These are phyloP conservation scores for Clepsis dumicolana DNA, from an alignment of 2,888 invertebrate species.

Conservation along the genomic window DNA sequence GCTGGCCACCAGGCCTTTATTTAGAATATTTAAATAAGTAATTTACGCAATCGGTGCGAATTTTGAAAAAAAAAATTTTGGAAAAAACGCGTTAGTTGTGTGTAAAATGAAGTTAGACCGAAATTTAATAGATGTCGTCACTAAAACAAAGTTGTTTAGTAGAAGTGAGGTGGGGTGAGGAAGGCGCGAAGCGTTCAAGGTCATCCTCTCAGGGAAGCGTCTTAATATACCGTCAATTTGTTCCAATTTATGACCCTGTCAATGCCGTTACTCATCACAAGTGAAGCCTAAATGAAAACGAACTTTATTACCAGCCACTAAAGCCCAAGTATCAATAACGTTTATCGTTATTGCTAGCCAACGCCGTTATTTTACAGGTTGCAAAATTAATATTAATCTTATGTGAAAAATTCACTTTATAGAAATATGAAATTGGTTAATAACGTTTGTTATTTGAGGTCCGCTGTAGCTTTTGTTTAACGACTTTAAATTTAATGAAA, in stretches of 20 bases:
- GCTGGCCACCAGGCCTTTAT: too few relatives aligned
- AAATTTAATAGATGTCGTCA: too few relatives aligned
- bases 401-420: slow-evolving; percentile 2
- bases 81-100: too few relatives aligned
- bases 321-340: slow-evolving; percentile 65
- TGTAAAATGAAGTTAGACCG: too few relatives aligned
- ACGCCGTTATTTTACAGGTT: slow-evolving; percentile 51
- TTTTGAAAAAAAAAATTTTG: too few relatives aligned
- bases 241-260: slow-evolving; percentile 56
- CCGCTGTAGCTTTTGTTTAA: neutral
- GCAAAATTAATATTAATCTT: slow-evolving; percentile 31
- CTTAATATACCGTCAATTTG: slow-evolving; percentile 51
- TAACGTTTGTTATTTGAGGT: neutral
- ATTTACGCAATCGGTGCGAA: too few relatives aligned
- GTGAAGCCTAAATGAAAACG: slow-evolving; percentile 58
- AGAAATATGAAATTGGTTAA: slow-evolving; percentile 2
- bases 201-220: too few relatives aligned
- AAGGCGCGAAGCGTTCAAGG: too few relatives aligned
- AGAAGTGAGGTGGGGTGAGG: too few relatives aligned
- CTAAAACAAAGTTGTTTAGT: too few relatives aligned
- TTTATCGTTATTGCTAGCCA: slow-evolving; percentile 53
- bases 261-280: slow-evolving; percentile 51
- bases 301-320: slow-evolving; percentile 62
- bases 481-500: too few relatives aligned
- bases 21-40: too few relatives aligned